phyloP scores from a whole-genome alignment of 1,140 invertebrate genomes.

The Bombus sibiricus region DNA sequence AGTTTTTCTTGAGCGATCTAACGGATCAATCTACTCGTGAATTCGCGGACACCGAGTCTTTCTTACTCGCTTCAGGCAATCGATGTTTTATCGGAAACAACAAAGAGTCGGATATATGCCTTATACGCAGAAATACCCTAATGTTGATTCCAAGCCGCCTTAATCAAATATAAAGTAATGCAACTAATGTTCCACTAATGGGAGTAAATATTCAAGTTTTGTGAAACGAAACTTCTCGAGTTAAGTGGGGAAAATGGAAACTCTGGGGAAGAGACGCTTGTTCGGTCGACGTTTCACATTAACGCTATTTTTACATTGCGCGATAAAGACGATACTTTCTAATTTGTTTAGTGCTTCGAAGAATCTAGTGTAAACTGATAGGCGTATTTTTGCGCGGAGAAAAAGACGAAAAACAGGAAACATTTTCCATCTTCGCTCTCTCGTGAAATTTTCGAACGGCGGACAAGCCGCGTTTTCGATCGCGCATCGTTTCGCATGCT shows the following conservation, averaged over 20 bases:
- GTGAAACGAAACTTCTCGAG: neutral
- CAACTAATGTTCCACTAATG: constrained; percentile 3
- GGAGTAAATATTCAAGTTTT: neutral
- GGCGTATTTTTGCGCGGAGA: neutral
- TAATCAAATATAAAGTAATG: neutral
- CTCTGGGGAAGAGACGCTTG: neutral
- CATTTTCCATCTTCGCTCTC: neutral
- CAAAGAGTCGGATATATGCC: constrained; percentile 9
- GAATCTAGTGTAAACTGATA: neutral
- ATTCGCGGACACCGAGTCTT: neutral
- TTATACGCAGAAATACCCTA: neutral
- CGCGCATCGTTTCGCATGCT: neutral
- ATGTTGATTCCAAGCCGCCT: constrained; percentile 13
- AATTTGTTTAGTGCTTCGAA: constrained; percentile 1
- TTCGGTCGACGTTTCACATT: constrained; percentile 2
- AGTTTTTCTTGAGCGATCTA: too few species aligned
- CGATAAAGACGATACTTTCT: neutral
- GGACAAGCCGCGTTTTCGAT: neutral
- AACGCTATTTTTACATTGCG: constrained; percentile 36
- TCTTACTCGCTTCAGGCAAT: neutral
- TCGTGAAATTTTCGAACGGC: neutral
- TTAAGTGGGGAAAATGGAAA: neutral
- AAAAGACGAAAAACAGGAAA: neutral
- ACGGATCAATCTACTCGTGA: neutral
- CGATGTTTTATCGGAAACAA: neutral